Evolutionary conservation across 2,113 vertebrate species (phyloP).

Genomic region (Atractosteus spatula): DNA sequence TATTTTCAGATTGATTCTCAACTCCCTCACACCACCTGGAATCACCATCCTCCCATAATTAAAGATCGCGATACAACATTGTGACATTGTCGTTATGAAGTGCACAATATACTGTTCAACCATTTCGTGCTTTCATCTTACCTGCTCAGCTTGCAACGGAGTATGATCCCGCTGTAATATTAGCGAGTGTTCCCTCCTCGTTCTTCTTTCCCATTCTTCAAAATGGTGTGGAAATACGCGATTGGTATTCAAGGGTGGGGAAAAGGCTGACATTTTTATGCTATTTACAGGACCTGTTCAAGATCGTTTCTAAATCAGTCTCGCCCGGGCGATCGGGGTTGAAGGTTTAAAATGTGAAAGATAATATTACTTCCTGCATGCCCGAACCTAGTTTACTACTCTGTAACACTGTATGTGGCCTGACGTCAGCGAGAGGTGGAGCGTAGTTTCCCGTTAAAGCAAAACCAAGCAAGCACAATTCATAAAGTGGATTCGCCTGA

Average conservation of each 20-base stretch:
- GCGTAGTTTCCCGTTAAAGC: no score
- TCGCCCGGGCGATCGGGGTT: neutral
- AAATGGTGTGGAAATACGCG: neutral
- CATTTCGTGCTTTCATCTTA: no score
- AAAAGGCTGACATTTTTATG: neutral
- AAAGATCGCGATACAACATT: no score
- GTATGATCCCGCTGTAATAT: neutral
- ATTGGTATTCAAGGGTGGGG: neutral
- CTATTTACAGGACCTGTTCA: neutral
- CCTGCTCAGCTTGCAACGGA: no score
- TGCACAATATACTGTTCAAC: no score
- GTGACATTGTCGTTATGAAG: no score
- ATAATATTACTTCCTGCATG: conserved; percentile 1
- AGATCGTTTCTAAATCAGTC: neutral
- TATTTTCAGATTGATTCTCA: no score
- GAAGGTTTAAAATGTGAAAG: neutral
- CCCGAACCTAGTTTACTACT: neutral
- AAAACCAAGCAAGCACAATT: no score
- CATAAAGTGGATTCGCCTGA: no score
- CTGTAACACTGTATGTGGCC: neutral
- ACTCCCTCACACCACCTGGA: no score
- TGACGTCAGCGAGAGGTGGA: conserved; percentile 15
- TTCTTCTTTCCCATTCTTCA: neutral
- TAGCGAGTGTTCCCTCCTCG: neutral
- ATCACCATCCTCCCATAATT: no score